Conservation (phyloP, 2,113 vertebrate species). For the Thunnus maccoyii region DNA sequence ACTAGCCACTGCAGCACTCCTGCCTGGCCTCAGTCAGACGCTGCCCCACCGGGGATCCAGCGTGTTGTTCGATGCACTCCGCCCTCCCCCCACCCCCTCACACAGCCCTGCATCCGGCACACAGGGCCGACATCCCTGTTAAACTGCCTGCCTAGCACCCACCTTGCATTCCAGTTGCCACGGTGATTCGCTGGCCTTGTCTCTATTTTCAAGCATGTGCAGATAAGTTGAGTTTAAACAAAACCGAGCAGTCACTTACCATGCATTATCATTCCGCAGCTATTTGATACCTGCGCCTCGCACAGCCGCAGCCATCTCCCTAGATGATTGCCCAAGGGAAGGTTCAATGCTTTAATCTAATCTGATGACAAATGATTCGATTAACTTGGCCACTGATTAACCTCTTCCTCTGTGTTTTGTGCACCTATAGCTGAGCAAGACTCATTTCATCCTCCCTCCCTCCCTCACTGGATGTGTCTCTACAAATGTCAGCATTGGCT, state of each 20-base stretch:
- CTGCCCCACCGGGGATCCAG: conserved; percentile 42
- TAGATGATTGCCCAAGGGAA: conserved; percentile 52
- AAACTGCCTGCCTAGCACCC: conserved; percentile 8
- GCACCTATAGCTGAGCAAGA: conserved; percentile 51
- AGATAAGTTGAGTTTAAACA: conserved; percentile 42
- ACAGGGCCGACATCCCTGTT: background rate
- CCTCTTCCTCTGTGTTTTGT: conserved; percentile 65
- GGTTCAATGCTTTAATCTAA: conserved; percentile 75
- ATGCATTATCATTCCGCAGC: conserved; percentile 46
- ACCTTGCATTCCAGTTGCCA: conserved; percentile 42
- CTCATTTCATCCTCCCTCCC: conserved; percentile 15
- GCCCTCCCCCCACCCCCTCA: background rate
- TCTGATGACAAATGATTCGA: conserved; percentile 75
- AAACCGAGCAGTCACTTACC: conserved; percentile 50
- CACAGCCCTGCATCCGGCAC: conserved; percentile 15
- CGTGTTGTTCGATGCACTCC: background rate
- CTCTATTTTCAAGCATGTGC: conserved; percentile 39
- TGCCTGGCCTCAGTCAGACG: conserved; percentile 57
- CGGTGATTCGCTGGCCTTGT: conserved; percentile 37
- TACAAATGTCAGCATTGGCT: conserved; percentile 65
- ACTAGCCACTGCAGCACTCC: conserved; percentile 78
- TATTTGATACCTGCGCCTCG: conserved; percentile 40
- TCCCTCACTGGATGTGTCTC: background rate
- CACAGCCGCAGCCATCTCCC: conserved; percentile 36
- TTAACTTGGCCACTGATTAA: conserved; percentile 74